These are phyloP conservation scores for Oryzias sinensis DNA, from an alignment of 2,797 vertebrate genomes.

Conservation along the genomic window DNA sequence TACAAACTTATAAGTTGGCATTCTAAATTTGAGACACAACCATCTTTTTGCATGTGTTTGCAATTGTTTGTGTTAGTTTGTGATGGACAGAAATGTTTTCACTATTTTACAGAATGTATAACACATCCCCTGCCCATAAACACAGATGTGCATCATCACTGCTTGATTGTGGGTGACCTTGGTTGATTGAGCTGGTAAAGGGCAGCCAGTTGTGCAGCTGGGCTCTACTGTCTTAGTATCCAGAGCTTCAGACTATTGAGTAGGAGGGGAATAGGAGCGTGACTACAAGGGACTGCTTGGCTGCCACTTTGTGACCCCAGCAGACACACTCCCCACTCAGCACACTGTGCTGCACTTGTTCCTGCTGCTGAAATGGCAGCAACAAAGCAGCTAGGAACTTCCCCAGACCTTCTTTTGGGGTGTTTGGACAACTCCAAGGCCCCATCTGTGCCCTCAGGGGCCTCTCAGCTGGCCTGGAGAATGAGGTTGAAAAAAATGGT, in stretches of 20 bases:
- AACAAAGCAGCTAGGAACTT: slow-evolving; percentile 63
- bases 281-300: slow-evolving; percentile 47
- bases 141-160: slow-evolving; percentile 72
- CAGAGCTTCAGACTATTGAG: slow-evolving; percentile 35
- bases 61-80: slow-evolving; percentile 4
- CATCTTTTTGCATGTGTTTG: slow-evolving; percentile 7
- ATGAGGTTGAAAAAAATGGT: slow-evolving; percentile 46
- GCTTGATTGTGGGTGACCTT: slow-evolving; percentile 70
- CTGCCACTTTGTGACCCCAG: slow-evolving; percentile 59
- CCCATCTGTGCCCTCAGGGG: slow-evolving; percentile 57
- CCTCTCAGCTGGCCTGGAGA: slow-evolving; percentile 54
- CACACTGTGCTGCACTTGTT: slow-evolving; percentile 79
- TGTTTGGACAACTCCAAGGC: slow-evolving; percentile 77
- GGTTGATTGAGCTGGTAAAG: slow-evolving; percentile 67
- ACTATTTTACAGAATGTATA: slow-evolving; percentile 27
- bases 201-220: slow-evolving; percentile 66
- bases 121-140: slow-evolving; percentile 48
- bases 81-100: slow-evolving; percentile 10
- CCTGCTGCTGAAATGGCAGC: slow-evolving; percentile 39
- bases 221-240: slow-evolving; percentile 36
- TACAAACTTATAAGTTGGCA: slow-evolving; percentile 44
- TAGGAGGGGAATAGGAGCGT: slow-evolving; percentile 62
- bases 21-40: slow-evolving; percentile 46
- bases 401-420: slow-evolving; percentile 70
- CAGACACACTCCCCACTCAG: slow-evolving; percentile 46